phyloP scores from a whole-genome alignment of 2,113 vertebrate species.

The Tetrao urogallus region DNA sequence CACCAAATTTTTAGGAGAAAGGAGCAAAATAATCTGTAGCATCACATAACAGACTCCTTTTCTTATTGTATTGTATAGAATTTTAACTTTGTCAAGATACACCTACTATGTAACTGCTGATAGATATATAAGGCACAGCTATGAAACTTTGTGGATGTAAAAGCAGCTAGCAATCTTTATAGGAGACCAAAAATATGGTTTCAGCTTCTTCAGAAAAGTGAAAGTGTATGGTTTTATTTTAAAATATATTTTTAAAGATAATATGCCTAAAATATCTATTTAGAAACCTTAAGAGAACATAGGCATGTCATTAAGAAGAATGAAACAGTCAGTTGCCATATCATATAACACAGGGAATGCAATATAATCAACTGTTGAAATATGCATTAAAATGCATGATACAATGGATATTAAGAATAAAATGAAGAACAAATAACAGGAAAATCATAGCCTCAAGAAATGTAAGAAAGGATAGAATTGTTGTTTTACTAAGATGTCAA shows the following conservation, averaged over 20 bases:
- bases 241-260: background rate
- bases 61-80: background rate
- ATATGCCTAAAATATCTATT: background rate
- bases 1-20: background rate
- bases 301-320: background rate
- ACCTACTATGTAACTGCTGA: background rate
- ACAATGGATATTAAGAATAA: background rate
- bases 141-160: background rate
- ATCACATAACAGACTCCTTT: background rate
- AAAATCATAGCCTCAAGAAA: conserved; percentile 32
- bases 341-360: background rate
- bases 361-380: conserved; percentile 22
- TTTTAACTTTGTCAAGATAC: background rate
- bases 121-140: background rate
- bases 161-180: background rate
- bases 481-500: background rate
- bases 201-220: background rate
- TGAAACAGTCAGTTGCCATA: background rate
- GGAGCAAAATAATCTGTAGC: background rate
- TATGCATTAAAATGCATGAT: background rate
- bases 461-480: background rate
- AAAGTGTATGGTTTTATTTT: background rate
- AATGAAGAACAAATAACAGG: conserved; percentile 18
- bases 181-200: background rate
- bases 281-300: background rate